phyloP scores from a whole-genome alignment of 2,888 invertebrate genomes.

The Tetramorium bicarinatum region DNA sequence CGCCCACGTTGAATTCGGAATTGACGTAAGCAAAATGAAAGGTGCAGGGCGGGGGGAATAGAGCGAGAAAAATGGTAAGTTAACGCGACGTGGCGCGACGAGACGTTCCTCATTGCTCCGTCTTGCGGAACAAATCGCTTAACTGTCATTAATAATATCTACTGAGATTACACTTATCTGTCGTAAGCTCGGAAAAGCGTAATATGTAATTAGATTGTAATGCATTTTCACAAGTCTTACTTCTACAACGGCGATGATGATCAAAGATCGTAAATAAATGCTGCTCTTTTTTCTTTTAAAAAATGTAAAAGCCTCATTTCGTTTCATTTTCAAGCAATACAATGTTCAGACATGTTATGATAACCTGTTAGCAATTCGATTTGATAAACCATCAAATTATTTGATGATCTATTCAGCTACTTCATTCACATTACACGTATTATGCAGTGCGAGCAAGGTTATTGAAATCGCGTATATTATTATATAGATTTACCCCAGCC shows the following conservation, averaged over 20 bases:
- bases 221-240: neutral
- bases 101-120: neutral
- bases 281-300: neutral
- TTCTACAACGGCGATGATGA: neutral
- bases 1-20: constrained; percentile 57
- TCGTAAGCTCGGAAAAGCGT: constrained; percentile 15
- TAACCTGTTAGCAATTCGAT: neutral
- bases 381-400: neutral
- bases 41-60: constrained; percentile 6
- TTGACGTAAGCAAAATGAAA: constrained; percentile 57
- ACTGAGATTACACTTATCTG: constrained; percentile 11
- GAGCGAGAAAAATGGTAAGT: constrained; percentile 33
- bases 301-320: neutral
- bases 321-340: neutral
- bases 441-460: neutral
- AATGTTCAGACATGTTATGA: neutral
- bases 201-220: constrained; percentile 12
- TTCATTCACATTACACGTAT: neutral
- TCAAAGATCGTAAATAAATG: neutral
- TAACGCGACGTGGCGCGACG: constrained; percentile 6
- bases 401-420: neutral
- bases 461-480: constrained; percentile 22
- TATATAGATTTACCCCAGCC: constrained; percentile 4
- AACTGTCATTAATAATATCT: constrained; percentile 27
- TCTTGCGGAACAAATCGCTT: constrained; percentile 27